Evolutionary conservation across 2,113 vertebrate genomes (phyloP), one percentile per base, ranked within the genome.

Genomic region (Chaetorhynchus papuensis): DNA sequence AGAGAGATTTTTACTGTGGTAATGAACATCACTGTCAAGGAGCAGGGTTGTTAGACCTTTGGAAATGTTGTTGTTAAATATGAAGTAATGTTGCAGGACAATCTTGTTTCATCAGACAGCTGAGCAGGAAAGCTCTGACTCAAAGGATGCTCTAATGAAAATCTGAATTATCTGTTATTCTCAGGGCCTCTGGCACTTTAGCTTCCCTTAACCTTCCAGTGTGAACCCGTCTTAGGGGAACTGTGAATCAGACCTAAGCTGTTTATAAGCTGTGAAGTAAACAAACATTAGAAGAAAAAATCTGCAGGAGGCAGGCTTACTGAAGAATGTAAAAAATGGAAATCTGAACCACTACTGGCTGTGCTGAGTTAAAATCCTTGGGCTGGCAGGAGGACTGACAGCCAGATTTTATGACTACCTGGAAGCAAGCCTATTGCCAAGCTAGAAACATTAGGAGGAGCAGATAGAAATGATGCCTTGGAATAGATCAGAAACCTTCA

Each of bases 191-290:
- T 74, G 75, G 50, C 78, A 83, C 42, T 93, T 84, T 37, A 70
- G 35, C 57, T 94, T 89, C 45, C 20, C 52, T 93, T 91, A 79
- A 82, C 77, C 37, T 89, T 94, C 54, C 79, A 95, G 37, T 50
- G 39, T 56, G 59, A 96, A 54, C 70, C 78, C 83, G 63, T 90
- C 90, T 76, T 70, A 66, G 47, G 82, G 66, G 87, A 94, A 37
- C 68, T 85, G 42, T 83, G 94, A 96, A 70, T 74, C 63, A 85
- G 39, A 91, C 31, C 66, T 77, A 50, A 85, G 33, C 71, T 94
- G 78, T 90, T 90, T 87, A 82, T 87, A 94, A 94, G 74, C 81
- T 94, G 68, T 74, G 78, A 96, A 83, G 47, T 66, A 93, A 96
- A 88, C 87, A 93, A 96, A 94, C 61, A 71, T 88, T 66, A 90